phyloP scores from a whole-genome alignment of 2,797 vertebrate genomes.

The Eurystomus glaucurus region DNA sequence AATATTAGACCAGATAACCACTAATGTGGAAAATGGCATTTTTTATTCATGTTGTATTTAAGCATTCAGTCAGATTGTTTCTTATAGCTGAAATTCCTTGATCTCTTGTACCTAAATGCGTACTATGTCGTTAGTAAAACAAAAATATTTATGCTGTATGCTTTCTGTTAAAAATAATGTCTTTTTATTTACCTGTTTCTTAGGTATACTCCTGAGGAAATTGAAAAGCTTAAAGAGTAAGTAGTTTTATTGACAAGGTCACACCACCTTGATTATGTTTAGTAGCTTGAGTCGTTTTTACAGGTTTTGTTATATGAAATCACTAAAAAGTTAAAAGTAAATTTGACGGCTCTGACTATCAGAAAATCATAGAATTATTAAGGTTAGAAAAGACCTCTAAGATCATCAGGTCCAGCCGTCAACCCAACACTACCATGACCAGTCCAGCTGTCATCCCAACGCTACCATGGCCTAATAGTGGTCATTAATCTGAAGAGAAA shows the following conservation, averaged over 20 bases:
- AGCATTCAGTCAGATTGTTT: background rate
- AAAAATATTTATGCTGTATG: background rate
- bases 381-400: too few relatives aligned
- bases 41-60: background rate
- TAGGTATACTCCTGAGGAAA: slow-evolving; percentile 96
- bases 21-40: background rate
- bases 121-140: background rate
- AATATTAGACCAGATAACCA: background rate
- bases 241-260: slow-evolving; percentile 45
- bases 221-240: slow-evolving; percentile 97
- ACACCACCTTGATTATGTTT: background rate
- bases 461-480: background rate
- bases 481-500: background rate
- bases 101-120: background rate
- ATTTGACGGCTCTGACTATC: background rate
- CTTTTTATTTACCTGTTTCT: slow-evolving; percentile 51
- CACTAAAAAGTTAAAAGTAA: background rate
- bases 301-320: background rate
- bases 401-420: too few relatives aligned
- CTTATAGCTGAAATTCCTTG: slow-evolving; percentile 13
- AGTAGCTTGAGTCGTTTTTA: slow-evolving; percentile 12
- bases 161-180: slow-evolving; percentile 53
- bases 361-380: background rate
- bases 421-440: too few relatives aligned
- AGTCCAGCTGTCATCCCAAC: too few relatives aligned